Conservation (phyloP, 1,140 invertebrate genomes). For the Drosophila subpulchrella region DNA sequence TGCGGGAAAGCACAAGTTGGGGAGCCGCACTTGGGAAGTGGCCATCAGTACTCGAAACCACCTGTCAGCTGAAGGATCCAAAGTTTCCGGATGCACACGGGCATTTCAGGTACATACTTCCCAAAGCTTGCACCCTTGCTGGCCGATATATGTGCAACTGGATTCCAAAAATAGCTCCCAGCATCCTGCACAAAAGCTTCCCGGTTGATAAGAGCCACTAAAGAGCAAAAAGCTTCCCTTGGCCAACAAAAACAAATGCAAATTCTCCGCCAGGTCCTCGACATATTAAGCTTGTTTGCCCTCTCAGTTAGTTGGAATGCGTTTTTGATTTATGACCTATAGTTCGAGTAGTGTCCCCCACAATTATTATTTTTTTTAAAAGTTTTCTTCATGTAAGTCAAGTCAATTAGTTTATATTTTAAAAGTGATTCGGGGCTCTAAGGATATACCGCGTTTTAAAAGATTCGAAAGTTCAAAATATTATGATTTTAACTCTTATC, state of each 20-base stretch:
- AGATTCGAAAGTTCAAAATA: not conserved
- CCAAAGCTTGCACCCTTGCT: slow-evolving; percentile 7
- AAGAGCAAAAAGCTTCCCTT: slow-evolving; percentile 15
- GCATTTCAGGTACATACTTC: not conserved
- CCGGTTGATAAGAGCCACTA: slow-evolving; percentile 1
- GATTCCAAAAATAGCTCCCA: slow-evolving; percentile 8
- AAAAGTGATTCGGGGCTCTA: not conserved
- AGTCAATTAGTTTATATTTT: not conserved
- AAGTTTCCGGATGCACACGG: slow-evolving; percentile 5
- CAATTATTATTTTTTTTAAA: not conserved
- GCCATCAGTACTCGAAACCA: not conserved
- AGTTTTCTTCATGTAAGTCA: not conserved
- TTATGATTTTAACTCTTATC: not conserved
- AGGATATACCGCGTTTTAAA: not conserved
- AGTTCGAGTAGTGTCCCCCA: not conserved
- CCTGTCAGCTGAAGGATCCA: slow-evolving; percentile 3
- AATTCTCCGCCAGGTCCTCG: slow-evolving; percentile 5
- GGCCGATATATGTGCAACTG: slow-evolving; percentile 15
- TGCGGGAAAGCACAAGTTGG: not conserved
- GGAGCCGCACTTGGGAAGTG: not conserved
- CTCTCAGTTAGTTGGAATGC: slow-evolving; percentile 1
- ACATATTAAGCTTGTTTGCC: slow-evolving; percentile 9
- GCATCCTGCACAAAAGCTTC: slow-evolving; percentile 13
- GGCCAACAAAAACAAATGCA: not conserved
- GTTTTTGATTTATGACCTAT: slow-evolving; percentile 18